These are phyloP conservation scores for Ptycholaimellus sp. DNA, from an alignment of 2,888 invertebrate species.

Conservation along the genomic window DNA sequence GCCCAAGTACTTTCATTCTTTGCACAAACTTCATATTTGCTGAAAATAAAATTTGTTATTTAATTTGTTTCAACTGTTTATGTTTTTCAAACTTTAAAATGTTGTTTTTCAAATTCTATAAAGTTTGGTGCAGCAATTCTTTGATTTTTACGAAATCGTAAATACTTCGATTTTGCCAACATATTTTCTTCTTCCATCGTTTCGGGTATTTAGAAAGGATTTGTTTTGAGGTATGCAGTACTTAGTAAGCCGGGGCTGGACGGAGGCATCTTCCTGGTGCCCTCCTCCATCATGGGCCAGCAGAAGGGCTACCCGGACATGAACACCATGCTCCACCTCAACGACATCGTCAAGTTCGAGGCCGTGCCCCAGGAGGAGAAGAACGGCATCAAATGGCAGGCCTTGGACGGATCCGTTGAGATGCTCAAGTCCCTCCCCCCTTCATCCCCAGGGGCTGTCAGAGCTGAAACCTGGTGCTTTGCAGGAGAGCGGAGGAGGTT, in stretches of 20 bases:
- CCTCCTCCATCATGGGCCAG: neutral
- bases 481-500: neutral
- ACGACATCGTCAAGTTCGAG: conserved; percentile 3
- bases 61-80: neutral
- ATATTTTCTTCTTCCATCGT: neutral
- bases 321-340: neutral
- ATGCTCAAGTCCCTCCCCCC: neutral
- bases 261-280: conserved; percentile 2
- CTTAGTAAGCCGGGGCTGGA: conserved; percentile 1
- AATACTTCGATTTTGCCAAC: neutral
- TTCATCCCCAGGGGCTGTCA: neutral
- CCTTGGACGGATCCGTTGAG: neutral
- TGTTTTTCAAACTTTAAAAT: neutral
- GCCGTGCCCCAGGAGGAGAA: conserved; percentile 3
- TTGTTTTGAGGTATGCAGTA: too few species aligned
- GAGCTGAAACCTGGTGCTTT: too few species aligned
- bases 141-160: neutral
- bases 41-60: too few species aligned
- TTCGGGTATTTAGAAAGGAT: too few species aligned
- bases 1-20: neutral
- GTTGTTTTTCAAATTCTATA: neutral
- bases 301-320: conserved; percentile 1
- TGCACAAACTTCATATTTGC: too few species aligned
- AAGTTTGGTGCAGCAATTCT: neutral
- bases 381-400: conserved; percentile 2